A percentile compares a stretch with the other conserved stretches of the same genome.
Evolutionary conservation across 53 echinoderm and acorn worm genomes (phyloP).

Genomic region (Stichopus horrens): DNA sequence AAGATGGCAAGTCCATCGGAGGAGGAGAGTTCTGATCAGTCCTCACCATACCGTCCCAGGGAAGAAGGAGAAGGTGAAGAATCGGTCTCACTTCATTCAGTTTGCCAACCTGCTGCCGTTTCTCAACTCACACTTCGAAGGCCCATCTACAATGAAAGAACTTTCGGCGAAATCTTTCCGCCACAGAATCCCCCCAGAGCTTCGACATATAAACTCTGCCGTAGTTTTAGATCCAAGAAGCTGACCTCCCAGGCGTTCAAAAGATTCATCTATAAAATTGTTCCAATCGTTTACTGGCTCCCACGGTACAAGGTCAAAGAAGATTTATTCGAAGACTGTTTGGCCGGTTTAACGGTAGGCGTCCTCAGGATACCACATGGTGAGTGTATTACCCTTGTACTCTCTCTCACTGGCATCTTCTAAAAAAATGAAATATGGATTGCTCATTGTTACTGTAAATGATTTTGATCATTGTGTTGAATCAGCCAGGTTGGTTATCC

Average conservation of each 20-base stretch:
- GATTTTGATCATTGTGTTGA: too few relatives aligned
- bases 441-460: too few relatives aligned
- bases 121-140: slow-evolving; percentile 4
- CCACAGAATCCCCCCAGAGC: neutral
- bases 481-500: too few relatives aligned
- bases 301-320: slow-evolving; percentile 69
- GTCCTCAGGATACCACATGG: slow-evolving; percentile 83
- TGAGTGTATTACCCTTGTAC: slow-evolving; percentile 16
- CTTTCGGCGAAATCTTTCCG: slow-evolving; percentile 10
- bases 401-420: too few relatives aligned
- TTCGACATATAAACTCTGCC: neutral
- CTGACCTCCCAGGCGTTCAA: slow-evolving; percentile 5
- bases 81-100: neutral
- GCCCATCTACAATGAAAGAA: slow-evolving; percentile 41
- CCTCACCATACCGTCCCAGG: neutral
- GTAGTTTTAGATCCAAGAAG: neutral
- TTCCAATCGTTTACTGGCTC: slow-evolving; percentile 82
- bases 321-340: slow-evolving; percentile 57
- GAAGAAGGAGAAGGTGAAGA: neutral
- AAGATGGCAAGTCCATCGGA: neutral
- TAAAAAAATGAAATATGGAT: too few relatives aligned
- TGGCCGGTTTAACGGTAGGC: slow-evolving; percentile 77
- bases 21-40: neutral
- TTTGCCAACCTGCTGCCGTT: neutral
- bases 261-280: slow-evolving; percentile 40